phyloP scores from a whole-genome alignment of 2,113 vertebrate species.

The Paradisaea rubra region DNA sequence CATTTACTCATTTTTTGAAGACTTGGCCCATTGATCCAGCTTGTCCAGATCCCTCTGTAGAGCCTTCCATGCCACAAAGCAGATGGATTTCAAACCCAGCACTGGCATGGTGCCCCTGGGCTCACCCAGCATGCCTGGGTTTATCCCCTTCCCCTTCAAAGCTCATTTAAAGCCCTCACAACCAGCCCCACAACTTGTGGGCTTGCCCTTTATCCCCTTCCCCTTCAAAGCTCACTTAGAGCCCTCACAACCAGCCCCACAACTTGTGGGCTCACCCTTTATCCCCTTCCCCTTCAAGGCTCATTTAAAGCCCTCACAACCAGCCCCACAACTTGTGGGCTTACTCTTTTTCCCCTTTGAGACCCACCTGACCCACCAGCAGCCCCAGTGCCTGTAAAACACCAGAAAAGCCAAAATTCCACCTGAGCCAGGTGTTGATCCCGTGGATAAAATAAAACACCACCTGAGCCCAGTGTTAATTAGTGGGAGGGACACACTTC shows the following conservation, averaged over 20 bases:
- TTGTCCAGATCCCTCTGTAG: neutral
- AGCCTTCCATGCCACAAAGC: neutral
- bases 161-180: rapidly evolving
- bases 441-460: neutral
- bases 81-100: neutral
- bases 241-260: neutral
- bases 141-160: neutral
- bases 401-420: neutral
- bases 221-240: neutral
- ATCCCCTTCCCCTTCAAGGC: neutral
- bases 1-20: neutral
- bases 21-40: neutral
- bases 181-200: neutral
- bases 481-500: rapidly evolving
- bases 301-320: rapidly evolving
- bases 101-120: too few species aligned
- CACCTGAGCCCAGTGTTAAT: rapidly evolving
- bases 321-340: neutral
- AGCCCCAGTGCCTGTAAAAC: neutral
- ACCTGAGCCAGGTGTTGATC: neutral
- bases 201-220: neutral
- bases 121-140: neutral
- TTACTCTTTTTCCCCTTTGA: too few species aligned
- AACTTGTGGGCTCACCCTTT: neutral
- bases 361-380: neutral